Evolutionary conservation across 2,113 vertebrate genomes (phyloP).

Genomic region (Anhinga anhinga): DNA sequence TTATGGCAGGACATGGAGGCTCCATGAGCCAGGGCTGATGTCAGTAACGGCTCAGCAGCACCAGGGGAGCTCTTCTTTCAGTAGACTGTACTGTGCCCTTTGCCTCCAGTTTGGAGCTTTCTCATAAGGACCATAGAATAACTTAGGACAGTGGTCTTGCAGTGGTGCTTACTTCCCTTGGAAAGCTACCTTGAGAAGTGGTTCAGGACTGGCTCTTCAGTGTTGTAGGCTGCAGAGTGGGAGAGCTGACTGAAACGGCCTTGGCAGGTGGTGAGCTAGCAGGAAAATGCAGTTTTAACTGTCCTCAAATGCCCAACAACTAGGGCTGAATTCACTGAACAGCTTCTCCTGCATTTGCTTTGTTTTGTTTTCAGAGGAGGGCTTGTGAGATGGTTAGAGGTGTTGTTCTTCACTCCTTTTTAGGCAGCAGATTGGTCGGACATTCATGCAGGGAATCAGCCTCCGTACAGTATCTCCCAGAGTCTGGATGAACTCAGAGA

Average conservation of each 20-base stretch:
- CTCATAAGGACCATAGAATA: not conserved
- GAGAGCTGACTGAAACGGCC: not conserved
- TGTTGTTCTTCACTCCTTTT: not conserved
- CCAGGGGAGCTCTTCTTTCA: not conserved
- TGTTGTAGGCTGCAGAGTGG: not conserved
- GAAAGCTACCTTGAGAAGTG: not conserved
- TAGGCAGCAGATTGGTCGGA: not conserved
- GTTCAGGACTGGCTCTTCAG: not conserved
- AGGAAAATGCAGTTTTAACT: not conserved
- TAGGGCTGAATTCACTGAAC: not conserved
- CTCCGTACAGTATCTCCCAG: not conserved
- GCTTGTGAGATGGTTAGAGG: not conserved
- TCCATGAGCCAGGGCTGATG: not conserved
- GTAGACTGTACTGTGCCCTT: not conserved
- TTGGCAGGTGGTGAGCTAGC: accelerated
- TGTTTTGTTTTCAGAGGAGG: not conserved
- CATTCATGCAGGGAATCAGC: not conserved
- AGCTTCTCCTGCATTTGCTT: not conserved
- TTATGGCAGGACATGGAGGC: not conserved
- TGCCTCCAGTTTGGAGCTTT: not conserved
- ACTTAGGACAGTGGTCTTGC: not conserved
- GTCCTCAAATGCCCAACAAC: not conserved
- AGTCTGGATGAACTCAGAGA: not conserved
- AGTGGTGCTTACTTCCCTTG: not conserved
- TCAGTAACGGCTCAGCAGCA: not conserved